These are phyloP conservation scores for Chauna torquata DNA, from an alignment of 2,113 vertebrate genomes.

Conservation along the genomic window DNA sequence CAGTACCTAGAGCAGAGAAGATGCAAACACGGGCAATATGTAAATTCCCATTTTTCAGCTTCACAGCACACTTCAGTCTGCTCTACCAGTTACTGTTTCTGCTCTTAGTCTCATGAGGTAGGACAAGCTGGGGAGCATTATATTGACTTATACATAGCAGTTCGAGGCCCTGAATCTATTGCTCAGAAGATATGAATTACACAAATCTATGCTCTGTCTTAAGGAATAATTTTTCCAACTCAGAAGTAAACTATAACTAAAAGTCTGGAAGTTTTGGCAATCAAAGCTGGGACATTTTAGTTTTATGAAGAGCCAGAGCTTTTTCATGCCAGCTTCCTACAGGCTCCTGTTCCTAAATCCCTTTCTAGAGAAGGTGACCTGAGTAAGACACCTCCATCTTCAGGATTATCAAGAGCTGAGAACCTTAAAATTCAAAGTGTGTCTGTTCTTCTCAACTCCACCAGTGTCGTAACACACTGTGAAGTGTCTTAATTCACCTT, in stretches of 20 bases:
- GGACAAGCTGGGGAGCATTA: too few relatives aligned
- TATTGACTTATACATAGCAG: background rate
- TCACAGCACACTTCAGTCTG: background rate
- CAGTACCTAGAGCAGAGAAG: background rate
- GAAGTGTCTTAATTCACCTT: background rate
- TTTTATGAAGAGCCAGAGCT: background rate
- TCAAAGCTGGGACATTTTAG: background rate
- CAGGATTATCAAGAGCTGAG: background rate
- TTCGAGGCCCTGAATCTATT: background rate
- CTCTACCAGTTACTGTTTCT: background rate
- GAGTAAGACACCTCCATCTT: background rate
- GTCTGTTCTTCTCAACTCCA: background rate
- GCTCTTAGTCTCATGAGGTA: fast-evolving
- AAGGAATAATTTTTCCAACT: background rate
- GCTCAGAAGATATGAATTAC: background rate
- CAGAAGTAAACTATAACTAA: background rate
- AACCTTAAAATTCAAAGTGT: background rate
- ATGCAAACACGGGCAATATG: background rate
- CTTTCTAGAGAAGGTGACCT: background rate
- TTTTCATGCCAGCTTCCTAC: background rate
- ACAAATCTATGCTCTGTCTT: background rate
- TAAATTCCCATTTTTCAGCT: background rate
- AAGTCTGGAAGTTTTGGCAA: background rate
- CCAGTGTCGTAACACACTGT: background rate
- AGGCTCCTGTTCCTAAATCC: background rate